Evolutionary conservation across 1,140 invertebrate species (phyloP), one percentile per base, ranked within the genome.

Genomic region (Panagrolaimus sp.): DNA sequence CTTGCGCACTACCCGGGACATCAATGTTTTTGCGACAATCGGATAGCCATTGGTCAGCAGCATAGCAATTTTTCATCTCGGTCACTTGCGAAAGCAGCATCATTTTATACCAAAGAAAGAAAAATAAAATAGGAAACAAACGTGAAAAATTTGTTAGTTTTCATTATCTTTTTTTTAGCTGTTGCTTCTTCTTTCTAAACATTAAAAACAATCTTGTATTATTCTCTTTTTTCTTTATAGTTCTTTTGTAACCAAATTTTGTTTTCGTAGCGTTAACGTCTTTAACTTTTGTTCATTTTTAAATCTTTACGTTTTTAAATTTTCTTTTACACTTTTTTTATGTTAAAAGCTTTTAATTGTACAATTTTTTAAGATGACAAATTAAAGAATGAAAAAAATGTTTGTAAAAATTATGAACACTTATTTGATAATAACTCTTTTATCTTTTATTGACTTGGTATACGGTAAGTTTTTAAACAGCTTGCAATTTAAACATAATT

Each of bases 201-300:
- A 16, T 25, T 9, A 27, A 57, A 27, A 16, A 25, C 27, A 25
- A 27, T 57, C 20, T 57, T 27, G 51, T 25, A 25, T 16, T 20
- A 25, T 20, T 25, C 20, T 14, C n/a, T 16, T 57, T 57, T 11
- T 25, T 27, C 9, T 27, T 20, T 16, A 11, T 57, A 14, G 20
- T 20, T 27, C 51, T 57, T 57, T 27, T 57, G 51, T 27, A n/a
- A n/a, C n/a, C 9, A 27, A 23, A 63, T 16, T 27, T 31, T 9
- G 8, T 27, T 62, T 63, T 63, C 14, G 27, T 23, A 23, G 14
- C n/a, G 62, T 63, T 63, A 42, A 23, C 31, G 27, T 43, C 11
- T 63, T 63, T 63, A 63, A 63, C 27, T 13, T 38, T 63, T 43
- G 27, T 63, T 31, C 3, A 20, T 47, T n/a, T n/a, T 20, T n/a